Conservation (phyloP, 2,797 vertebrate species). For the Ficedula albicollis region DNA sequence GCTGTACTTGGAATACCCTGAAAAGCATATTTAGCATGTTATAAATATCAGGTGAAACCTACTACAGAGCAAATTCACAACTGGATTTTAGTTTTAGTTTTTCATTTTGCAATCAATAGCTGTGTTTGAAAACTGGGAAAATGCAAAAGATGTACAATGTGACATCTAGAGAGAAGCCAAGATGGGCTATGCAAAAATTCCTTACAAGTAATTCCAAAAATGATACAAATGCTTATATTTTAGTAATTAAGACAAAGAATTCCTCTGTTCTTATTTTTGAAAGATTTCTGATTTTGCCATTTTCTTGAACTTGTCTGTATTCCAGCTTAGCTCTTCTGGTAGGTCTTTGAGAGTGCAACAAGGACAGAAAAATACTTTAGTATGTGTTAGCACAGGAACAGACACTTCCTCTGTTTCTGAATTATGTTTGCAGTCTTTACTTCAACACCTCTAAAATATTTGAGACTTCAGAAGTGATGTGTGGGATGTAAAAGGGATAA, state of each 20-base stretch:
- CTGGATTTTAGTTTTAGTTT: background rate
- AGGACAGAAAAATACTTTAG: background rate
- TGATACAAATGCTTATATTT: background rate
- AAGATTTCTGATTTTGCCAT: background rate
- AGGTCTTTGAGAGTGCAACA: background rate
- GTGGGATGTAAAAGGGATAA: background rate
- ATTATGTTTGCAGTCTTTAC: background rate
- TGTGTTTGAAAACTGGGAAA: background rate
- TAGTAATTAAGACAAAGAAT: background rate
- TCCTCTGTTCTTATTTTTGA: background rate
- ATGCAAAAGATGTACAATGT: background rate
- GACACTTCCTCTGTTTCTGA: background rate
- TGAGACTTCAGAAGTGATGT: background rate
- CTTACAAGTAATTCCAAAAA: background rate
- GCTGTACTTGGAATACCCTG: background rate
- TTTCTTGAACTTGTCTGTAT: background rate
- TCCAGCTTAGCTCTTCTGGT: background rate
- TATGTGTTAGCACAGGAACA: background rate
- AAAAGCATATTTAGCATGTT: background rate
- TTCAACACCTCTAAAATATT: constrained; percentile 2
- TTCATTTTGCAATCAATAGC: background rate
- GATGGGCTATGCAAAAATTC: background rate
- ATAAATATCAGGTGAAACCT: background rate
- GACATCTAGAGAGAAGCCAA: background rate
- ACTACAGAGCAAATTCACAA: background rate